Evolutionary conservation across 23 tunicate species (phyloP).

Genomic region (Oikopleura vanhoeffeni): DNA sequence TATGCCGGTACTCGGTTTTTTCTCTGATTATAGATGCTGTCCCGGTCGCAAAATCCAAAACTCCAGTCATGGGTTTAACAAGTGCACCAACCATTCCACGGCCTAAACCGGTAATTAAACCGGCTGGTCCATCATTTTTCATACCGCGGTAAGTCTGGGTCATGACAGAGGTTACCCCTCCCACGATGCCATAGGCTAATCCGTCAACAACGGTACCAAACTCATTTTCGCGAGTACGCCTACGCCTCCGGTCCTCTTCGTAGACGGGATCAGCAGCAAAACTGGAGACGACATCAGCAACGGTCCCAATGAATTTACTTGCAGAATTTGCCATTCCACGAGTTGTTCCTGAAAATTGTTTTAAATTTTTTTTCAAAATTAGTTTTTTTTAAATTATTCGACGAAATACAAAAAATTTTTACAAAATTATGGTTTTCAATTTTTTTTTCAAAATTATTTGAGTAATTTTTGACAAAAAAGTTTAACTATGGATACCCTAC

Average conservation of each 20-base stretch:
- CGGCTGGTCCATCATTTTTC: background rate
- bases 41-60: background rate
- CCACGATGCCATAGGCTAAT: background rate
- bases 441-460: too few relatives aligned
- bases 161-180: background rate
- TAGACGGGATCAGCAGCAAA: background rate
- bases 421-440: too few relatives aligned
- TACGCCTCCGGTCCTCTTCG: background rate
- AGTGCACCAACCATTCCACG: background rate
- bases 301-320: background rate
- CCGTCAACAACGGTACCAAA: background rate
- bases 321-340: conserved; percentile 5
- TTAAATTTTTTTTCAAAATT: too few relatives aligned
- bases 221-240: background rate
- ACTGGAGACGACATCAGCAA: background rate
- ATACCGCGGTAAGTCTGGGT: background rate
- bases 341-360: background rate
- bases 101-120: background rate
- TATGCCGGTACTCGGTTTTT: background rate
- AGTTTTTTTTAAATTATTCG: too few relatives aligned
- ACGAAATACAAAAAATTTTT: too few relatives aligned
- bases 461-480: too few relatives aligned
- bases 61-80: conserved; percentile 3
- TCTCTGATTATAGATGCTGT: background rate
- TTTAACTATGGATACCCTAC: background rate